Percentiles rank a stretch among this genome's conserved stretches.
Conservation (phyloP, 2,888 invertebrate genomes). For the Atrina japonica region DNA sequence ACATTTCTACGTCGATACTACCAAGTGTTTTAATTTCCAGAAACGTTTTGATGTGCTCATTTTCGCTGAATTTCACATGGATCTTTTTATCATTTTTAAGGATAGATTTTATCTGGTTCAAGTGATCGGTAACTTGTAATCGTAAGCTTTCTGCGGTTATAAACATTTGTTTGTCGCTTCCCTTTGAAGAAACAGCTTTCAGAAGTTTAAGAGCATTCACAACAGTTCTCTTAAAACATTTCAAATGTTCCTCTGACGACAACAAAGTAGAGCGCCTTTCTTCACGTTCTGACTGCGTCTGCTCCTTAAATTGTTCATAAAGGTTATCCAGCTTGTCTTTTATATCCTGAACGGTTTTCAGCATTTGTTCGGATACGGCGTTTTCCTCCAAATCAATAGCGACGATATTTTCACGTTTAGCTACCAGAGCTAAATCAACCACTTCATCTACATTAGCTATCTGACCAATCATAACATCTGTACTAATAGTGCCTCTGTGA, state of each 20-base stretch:
- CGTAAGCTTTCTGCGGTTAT: neutral
- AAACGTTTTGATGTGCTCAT: too few relatives aligned
- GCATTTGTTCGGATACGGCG: neutral
- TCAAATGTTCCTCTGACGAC: neutral
- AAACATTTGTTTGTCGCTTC: slow-evolving; percentile 4
- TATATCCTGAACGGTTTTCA: neutral
- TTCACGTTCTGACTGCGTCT: neutral
- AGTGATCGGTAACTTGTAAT: neutral
- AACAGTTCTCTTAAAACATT: neutral
- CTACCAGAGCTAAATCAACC: too few relatives aligned
- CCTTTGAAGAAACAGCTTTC: neutral
- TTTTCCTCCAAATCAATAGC: neutral
- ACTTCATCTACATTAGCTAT: too few relatives aligned
- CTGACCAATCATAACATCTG: too few relatives aligned
- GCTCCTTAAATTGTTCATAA: neutral
- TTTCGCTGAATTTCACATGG: too few relatives aligned
- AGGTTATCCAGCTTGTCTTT: slow-evolving; percentile 5
- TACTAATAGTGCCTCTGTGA: too few relatives aligned
- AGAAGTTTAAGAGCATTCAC: neutral
- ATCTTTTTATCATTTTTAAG: too few relatives aligned
- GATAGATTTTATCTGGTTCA: neutral
- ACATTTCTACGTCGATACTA: too few relatives aligned
- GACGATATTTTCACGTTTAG: neutral
- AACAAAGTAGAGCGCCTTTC: neutral
- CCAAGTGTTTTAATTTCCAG: too few relatives aligned